Conservation (phyloP, 2,888 invertebrate genomes). For the Clusia tigrina region DNA sequence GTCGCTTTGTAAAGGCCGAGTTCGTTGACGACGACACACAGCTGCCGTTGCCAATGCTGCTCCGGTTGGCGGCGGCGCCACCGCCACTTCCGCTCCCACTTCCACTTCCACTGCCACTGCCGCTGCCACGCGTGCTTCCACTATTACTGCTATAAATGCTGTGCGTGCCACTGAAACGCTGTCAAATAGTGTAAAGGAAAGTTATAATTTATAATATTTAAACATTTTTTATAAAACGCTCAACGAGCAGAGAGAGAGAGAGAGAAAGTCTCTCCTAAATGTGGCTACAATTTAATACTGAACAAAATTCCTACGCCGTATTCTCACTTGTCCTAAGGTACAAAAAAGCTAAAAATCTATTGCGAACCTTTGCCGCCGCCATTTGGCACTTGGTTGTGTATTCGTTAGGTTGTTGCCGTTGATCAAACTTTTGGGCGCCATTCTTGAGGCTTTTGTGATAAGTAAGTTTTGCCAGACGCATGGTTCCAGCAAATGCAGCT, state of each 20-base stretch:
- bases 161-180: conserved; percentile 49
- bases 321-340: not conserved
- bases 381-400: conserved; percentile 31
- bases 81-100: conserved; percentile 31
- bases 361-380: conserved; percentile 36
- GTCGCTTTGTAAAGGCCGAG: conserved; percentile 38
- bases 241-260: not conserved
- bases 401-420: conserved; percentile 35
- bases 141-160: conserved; percentile 38
- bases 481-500: too few relatives aligned
- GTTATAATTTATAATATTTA: too few relatives aligned
- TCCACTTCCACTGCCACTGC: conserved; percentile 42
- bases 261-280: too few relatives aligned
- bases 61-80: conserved; percentile 36
- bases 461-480: conserved; percentile 60
- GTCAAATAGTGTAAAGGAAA: conserved; percentile 15
- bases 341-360: not conserved
- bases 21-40: conserved; percentile 36
- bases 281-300: too few relatives aligned
- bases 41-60: conserved; percentile 41
- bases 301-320: too few relatives aligned
- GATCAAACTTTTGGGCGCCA: conserved; percentile 50
- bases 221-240: too few relatives aligned
- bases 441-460: conserved; percentile 57
- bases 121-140: conserved; percentile 31